Conservation (phyloP, 2,888 invertebrate genomes). For the Plebejus melissa region DNA sequence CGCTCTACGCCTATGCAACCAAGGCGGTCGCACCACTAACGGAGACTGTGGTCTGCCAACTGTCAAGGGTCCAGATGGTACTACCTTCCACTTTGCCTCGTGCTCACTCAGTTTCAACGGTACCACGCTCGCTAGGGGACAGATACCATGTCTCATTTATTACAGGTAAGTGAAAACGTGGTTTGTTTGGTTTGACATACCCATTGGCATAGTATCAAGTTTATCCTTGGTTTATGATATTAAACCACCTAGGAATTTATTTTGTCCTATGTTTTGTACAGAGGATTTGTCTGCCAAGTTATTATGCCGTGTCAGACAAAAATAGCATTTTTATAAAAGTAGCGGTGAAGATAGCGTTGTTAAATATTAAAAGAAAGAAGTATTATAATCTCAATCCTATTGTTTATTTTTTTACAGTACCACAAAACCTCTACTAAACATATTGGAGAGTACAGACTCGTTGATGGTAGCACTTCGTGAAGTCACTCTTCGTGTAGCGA, state of each 20-base stretch:
- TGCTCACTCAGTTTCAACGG: slow-evolving; percentile 97
- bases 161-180: slow-evolving; percentile 79
- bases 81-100: slow-evolving; percentile 92
- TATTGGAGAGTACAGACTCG: slow-evolving; percentile 44
- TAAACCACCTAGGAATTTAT: too few relatives aligned
- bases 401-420: slow-evolving; percentile 39
- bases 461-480: slow-evolving; percentile 41
- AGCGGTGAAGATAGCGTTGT: too few relatives aligned
- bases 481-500: slow-evolving; percentile 85
- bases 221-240: too few relatives aligned
- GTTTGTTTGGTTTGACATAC: not conserved
- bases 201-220: too few relatives aligned
- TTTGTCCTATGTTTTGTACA: too few relatives aligned
- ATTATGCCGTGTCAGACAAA: too few relatives aligned
- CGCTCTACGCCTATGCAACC: slow-evolving; percentile 91
- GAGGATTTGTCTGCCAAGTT: too few relatives aligned
- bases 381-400: not conserved
- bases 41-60: slow-evolving; percentile 95
- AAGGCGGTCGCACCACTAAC: slow-evolving; percentile 94
- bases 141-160: slow-evolving; percentile 95
- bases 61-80: slow-evolving; percentile 95
- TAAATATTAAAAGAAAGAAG: not conserved
- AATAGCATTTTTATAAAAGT: too few relatives aligned
- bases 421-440: slow-evolving; percentile 43
- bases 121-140: slow-evolving; percentile 96